A percentile compares a stretch with the other conserved stretches of the same genome.
These are phyloP conservation scores for Zoanthus gigantus DNA, from an alignment of 92 coral and sea anemone genomes.

Conservation along the genomic window DNA sequence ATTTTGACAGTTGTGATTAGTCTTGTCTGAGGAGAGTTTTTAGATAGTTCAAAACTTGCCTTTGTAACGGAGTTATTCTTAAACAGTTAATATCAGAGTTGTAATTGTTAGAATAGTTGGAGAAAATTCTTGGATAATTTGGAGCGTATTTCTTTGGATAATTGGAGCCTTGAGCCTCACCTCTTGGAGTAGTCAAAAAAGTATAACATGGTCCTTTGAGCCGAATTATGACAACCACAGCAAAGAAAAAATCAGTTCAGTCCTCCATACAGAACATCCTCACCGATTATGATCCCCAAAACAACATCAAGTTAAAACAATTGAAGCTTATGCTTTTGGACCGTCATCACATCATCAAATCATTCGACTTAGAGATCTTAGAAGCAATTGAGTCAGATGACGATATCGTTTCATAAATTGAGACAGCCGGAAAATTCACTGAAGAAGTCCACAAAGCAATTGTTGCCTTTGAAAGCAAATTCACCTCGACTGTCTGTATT, in stretches of 20 bases:
- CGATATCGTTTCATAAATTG: neutral
- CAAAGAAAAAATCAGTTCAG: neutral
- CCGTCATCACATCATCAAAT: too few relatives aligned
- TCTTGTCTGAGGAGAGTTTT: too few relatives aligned
- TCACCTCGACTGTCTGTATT: neutral
- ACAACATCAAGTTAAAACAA: neutral
- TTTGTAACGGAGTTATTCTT: too few relatives aligned
- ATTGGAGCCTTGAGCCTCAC: neutral
- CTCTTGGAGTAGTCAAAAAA: neutral
- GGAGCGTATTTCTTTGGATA: neutral
- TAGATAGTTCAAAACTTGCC: too few relatives aligned
- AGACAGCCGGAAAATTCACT: conserved; percentile 8
- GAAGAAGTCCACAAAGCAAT: conserved; percentile 13
- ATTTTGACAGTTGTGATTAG: too few relatives aligned
- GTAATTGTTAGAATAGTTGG: too few relatives aligned
- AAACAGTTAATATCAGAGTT: too few relatives aligned
- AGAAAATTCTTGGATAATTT: too few relatives aligned
- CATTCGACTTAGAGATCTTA: neutral
- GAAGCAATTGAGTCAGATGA: neutral
- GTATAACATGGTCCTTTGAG: neutral
- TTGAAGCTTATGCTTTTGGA: neutral
- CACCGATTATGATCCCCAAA: neutral
- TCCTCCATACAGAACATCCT: neutral
- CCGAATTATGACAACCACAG: neutral
- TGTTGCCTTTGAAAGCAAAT: neutral